A percentile compares a stretch with the other conserved stretches of the same genome.
These are phyloP conservation scores for Helicolenus hilgendorfi DNA, from an alignment of 2,797 vertebrate species.

Conservation along the genomic window DNA sequence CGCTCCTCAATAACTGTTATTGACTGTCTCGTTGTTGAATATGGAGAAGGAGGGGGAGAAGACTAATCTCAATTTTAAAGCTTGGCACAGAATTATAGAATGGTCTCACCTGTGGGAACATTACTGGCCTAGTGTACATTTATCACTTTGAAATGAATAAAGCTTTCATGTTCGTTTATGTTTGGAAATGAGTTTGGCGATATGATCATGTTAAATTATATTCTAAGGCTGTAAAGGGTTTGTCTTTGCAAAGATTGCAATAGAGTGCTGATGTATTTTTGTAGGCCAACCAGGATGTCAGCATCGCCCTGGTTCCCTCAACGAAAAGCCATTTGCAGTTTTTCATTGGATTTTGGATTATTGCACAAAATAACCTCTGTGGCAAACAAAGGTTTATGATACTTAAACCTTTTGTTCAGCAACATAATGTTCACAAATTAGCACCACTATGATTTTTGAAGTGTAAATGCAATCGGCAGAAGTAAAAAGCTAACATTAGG, in stretches of 20 bases:
- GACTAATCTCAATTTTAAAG: conserved; percentile 11
- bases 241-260: neutral
- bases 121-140: neutral
- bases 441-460: neutral
- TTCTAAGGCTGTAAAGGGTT: neutral
- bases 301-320: neutral
- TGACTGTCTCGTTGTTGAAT: conserved; percentile 36
- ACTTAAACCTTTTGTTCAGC: neutral
- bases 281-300: neutral
- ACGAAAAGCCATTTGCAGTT: neutral
- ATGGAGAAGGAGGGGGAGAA: neutral
- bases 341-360: neutral
- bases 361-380: neutral
- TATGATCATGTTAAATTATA: neutral
- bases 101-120: neutral
- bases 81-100: conserved; percentile 1
- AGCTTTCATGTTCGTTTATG: neutral
- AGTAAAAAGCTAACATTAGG: neutral
- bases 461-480: neutral
- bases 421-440: neutral
- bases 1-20: conserved; percentile 38
- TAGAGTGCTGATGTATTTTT: neutral
- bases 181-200: neutral
- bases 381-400: neutral
- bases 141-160: neutral